Percentiles rank a stretch among this genome's conserved stretches.
phyloP scores from a whole-genome alignment of 2,797 vertebrate species.

The Rhinogobio ventralis region DNA sequence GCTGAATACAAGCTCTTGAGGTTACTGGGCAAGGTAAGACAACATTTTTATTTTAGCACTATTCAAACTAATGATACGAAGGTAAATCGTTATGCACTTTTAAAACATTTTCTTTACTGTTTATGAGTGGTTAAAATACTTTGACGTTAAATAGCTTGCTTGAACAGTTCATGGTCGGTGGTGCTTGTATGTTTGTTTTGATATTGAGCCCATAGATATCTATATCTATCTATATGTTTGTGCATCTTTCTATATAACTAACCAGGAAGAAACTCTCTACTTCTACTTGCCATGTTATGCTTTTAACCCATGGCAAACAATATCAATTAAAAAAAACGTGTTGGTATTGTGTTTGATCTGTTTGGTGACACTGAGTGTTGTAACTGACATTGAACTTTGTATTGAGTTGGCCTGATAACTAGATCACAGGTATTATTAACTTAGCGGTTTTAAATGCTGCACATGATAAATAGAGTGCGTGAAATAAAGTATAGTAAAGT shows the following conservation, averaged over 20 bases:
- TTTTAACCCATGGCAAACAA: not conserved
- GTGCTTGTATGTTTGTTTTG: not conserved
- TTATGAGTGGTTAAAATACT: not conserved
- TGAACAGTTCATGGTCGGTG: not conserved
- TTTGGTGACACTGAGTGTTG: not conserved
- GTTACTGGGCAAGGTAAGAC: slow-evolving; percentile 1
- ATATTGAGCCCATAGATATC: not conserved
- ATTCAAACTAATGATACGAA: not conserved
- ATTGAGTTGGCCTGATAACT: slow-evolving; percentile 12
- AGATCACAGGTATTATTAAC: not conserved
- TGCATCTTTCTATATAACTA: not conserved
- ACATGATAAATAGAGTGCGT: not conserved
- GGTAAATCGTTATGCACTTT: no score
- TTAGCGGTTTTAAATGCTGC: not conserved
- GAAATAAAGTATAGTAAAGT: not conserved
- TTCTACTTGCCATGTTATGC: not conserved
- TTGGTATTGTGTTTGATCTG: not conserved
- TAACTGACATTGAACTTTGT: slow-evolving; percentile 41
- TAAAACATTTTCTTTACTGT: not conserved
- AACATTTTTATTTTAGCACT: not conserved
- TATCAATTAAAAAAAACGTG: not conserved
- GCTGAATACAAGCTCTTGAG: not conserved
- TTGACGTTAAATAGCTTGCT: not conserved
- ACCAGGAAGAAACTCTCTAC: not conserved
- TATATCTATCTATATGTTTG: not conserved